Evolutionary conservation across 2,888 invertebrate genomes (phyloP), one percentile per base, ranked within the genome.

Genomic region (Melanchra persicariae): DNA sequence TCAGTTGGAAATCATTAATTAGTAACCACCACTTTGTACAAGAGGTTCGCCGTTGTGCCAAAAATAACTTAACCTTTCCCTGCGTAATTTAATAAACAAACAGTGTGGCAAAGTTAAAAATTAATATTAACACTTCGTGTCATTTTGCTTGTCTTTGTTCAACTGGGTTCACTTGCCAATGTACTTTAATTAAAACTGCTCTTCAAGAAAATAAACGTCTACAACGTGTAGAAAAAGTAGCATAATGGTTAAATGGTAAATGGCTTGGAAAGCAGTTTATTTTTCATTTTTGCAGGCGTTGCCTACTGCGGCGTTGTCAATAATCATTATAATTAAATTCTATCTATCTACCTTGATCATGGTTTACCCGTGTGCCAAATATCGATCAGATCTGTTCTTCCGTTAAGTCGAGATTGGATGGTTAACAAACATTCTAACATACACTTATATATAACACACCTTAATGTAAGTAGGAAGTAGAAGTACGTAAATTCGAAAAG

Each of bases 101-200:
- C 63, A 68, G 55, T 70, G 59, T 65, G 62, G 52, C 57, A 70
- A 73, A 81, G 68, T 79, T 72, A 68, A 63, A 73, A 77, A 77
- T 45, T 64, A 65, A 73, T 74, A 77, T 68, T 64, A 70, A 73
- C 76, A 81, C 81, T 77, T 62, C n/a, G 51, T 49, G 51, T 74
- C 61, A 43, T 61, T 73, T 77, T 72, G 69, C 58, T 83, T 77
- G 68, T 65, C 68, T 79, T 83, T 69, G 57, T 82, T 60, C 24
- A 65, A 72, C 74, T 69, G 61, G 66, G 83, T 64, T 60, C 55
- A 68, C 70, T 72, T 55, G 57, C 61, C 45, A 37, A 63, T 55
- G 45, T 62, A 51, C 15, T 73, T 74, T 78, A 78, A 74, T 74
- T 82, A 67, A 62, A 72, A 64, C 47, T n/a, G n/a, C 37, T 61